Conservation (phyloP, 2,888 invertebrate genomes). For the Gymnocheta viridis region DNA sequence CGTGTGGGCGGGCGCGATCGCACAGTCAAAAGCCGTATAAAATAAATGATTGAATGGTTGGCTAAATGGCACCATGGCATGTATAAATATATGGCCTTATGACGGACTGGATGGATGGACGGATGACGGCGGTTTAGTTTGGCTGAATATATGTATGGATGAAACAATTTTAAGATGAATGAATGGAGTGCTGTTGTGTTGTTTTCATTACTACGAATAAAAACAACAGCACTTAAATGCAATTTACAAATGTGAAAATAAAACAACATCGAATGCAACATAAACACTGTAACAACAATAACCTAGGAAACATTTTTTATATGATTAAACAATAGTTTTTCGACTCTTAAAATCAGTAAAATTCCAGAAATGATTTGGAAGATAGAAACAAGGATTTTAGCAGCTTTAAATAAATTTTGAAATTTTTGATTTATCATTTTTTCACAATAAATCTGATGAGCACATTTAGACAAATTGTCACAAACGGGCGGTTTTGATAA, state of each 20-base stretch:
- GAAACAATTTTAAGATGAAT: constrained; percentile 31
- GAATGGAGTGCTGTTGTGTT: constrained; percentile 11
- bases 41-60: constrained; percentile 60
- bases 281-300: constrained; percentile 40
- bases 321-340: not conserved
- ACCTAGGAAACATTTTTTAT: constrained; percentile 13
- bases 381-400: no score
- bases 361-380: not conserved
- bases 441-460: no score
- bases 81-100: constrained; percentile 26
- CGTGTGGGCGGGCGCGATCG: constrained; percentile 61
- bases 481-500: not conserved
- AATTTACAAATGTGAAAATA: constrained; percentile 74
- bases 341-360: not conserved
- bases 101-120: constrained; percentile 33
- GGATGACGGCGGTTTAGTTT: constrained; percentile 11
- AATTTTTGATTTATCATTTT: no score
- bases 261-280: constrained; percentile 50
- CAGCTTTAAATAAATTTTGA: no score
- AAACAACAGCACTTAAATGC: constrained; percentile 76
- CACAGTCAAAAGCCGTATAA: constrained; percentile 47
- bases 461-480: not conserved
- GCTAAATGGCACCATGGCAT: constrained; percentile 44
- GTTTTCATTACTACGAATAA: constrained; percentile 53
- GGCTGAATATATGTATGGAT: constrained; percentile 28